Evolutionary conservation across 2,113 vertebrate species (phyloP).

Genomic region (Cheilinus undulatus): DNA sequence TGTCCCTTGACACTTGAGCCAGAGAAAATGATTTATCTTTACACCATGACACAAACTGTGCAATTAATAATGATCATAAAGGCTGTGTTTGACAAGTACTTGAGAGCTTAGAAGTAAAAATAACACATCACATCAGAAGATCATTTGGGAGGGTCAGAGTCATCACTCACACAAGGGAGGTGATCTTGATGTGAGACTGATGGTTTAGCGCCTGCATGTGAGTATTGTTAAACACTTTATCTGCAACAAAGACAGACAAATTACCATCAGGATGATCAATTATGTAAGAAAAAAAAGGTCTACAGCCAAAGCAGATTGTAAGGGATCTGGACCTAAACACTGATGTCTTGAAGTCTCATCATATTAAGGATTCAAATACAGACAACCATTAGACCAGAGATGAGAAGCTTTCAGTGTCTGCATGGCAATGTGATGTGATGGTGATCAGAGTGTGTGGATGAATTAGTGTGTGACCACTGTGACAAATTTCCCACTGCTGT

Average conservation of each 20-base stretch:
- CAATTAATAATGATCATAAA: slow-evolving; percentile 23
- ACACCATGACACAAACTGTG: slow-evolving; percentile 3
- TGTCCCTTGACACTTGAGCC: neutral
- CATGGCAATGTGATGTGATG: slow-evolving; percentile 8
- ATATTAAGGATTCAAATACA: neutral
- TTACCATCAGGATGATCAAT: neutral
- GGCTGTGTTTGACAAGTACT: slow-evolving; percentile 38
- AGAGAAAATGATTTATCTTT: slow-evolving; percentile 11
- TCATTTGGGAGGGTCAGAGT: slow-evolving; percentile 10
- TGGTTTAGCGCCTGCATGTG: slow-evolving; percentile 11
- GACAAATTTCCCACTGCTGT: slow-evolving; percentile 56
- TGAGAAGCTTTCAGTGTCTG: neutral
- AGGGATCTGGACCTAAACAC: neutral
- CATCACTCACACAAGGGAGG: neutral
- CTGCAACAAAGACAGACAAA: no score
- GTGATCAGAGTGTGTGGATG: slow-evolving; percentile 31
- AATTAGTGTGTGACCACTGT: slow-evolving; percentile 42
- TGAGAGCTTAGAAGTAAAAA: slow-evolving; percentile 47
- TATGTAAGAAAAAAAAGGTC: neutral
- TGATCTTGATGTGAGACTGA: slow-evolving; percentile 23
- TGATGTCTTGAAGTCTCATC: neutral
- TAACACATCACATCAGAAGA: slow-evolving; percentile 31
- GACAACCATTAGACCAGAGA: neutral
- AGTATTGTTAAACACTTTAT: neutral
- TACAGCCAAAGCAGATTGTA: neutral